Base-by-base conservation (phyloP, 1,140 invertebrate genomes). In the Sesamia nonagrioides region DNA sequence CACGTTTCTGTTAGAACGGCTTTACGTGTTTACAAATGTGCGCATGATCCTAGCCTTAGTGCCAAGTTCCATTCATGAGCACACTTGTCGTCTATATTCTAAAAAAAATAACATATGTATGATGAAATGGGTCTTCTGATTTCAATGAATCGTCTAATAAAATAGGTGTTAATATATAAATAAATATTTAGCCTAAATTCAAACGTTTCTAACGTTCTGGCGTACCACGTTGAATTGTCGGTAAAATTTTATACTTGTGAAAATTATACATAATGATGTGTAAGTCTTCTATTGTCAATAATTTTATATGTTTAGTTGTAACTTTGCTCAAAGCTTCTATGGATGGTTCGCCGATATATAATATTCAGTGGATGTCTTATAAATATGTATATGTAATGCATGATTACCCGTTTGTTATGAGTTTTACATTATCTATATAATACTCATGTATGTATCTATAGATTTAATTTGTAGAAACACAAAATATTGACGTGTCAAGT, bases 381-480 rank as follows among this genome's bases (percentile, higher is more conserved):
- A 54, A 50, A 15, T 50, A 63, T n/a, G n/a, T n/a, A n/a, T 54
- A 60, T 80, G 76, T 80, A 63, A 69, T 56, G 50, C 63, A 80
- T 82, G 71, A 71, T 77, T 66, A 74, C 66, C 78, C 80, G 40
- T 77, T 56, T 81, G 79, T 81, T 83, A 80, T 84, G 48, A 81
- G 78, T 86, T 84, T 66, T 63, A 82, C 80, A 33, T 82, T 42
- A 71, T 86, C 81, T 17, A 69, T 86, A 81, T 85, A 94, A 94
- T 94, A 94, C 91, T 94, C 92, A 91, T 88, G 37, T 86, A 83
- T 90, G 79, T 89, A 89, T 89, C 37, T 86, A 82, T 93, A 92
- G 87, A 60, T 90, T 92, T 91, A 91, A 87, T 92, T 92, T 91
- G 87, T 93, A 92, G 89, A 66, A 92, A 92, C 91, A 94, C 92